Base-by-base conservation (phyloP, 2,797 vertebrate species). In the Babyrousa celebensis region DNA sequence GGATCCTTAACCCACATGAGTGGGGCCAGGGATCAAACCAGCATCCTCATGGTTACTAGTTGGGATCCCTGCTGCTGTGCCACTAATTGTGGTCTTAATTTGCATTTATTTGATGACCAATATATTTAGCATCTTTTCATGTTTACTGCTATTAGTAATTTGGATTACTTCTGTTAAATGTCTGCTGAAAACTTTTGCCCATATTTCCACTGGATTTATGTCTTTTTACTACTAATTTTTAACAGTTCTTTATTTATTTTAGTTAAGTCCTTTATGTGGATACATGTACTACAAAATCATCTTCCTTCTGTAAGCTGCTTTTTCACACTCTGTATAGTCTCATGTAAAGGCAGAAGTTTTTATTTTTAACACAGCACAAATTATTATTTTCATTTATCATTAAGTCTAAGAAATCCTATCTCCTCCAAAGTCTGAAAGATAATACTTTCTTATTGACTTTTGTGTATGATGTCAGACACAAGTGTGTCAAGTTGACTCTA, bases 311-410 rank as follows among this genome's bases (percentile, higher is more conserved):
- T 77, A 17, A n/a, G 12, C 40, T 79, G 18, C 20, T 79, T 85
- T 52, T 84, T 72, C 17, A 85, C 27, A 40, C n/a, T 40, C 6
- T 18, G 0, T 43, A 20, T 36, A 36, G 10, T 84, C 23, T 77
- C 11, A 68, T 63, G 23, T 36, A 48, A 54, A 82, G 32, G 48
- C n/a, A 12, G 17, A 74, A 20, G 1, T 48, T 88, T 14, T 92
- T 70, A 56, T 68, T 79, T 95, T 60, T 65, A 78, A 72, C 12
- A 4, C n/a, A 60, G 25, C 54, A 10, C 12, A 62, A 87, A 72
- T 78, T 52, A n/a, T 23, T 32, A 78, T 67, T 75, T 95, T 67
- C 18, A 83, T 20, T 87, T 78, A 74, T 63, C 43, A n/a, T 75
- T 74, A 89, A 12, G 25, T 60, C 79, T 65, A 85, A 85, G 29